Evolutionary conservation across 2,113 vertebrate genomes (phyloP), one percentile per base, ranked within the genome.

Genomic region (Hepsetus odoe): DNA sequence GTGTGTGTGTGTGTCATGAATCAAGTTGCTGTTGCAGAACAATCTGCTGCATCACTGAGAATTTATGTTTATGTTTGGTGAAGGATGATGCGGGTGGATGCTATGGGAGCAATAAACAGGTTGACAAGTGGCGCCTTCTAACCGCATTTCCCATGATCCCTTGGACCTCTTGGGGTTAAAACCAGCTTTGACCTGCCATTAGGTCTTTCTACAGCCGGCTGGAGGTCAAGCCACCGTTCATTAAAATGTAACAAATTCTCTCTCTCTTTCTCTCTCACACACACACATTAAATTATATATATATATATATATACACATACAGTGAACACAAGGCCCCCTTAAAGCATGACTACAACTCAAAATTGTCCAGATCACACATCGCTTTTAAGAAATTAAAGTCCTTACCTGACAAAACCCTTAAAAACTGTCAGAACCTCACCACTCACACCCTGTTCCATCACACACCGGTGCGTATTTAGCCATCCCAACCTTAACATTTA

Each of bases 231-330:
- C 78, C 58, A 80, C 76, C 85, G 76, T 67, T 80, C 65, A 85
- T 89, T 91, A 89, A 88, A 88, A 87, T 88, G 85, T 82, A 90
- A 86, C 90, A 81, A 44, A 87, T 16, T 22, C n/a, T 84, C 74
- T 82, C 33, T 26, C 33, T 80, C 53, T 83, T 76, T 85, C n/a
- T 35, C 22, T 9, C 20, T 58, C 14, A n/a, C 13, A 32, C 8
- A 62, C n/a, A 38, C 4, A n/a, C n/a, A n/a, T n/a, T n/a, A n/a
- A n/a, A n/a, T n/a, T n/a, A n/a, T n/a, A n/a, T n/a, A n/a, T n/a
- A n/a, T n/a, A n/a, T n/a, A n/a, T n/a, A n/a, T n/a, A n/a, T n/a
- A n/a, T n/a, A n/a, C n/a, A n/a, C n/a, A n/a, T n/a, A n/a, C n/a
- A n/a, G n/a, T n/a, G n/a, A n/a, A n/a, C n/a, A n/a, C n/a, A n/a